Evolutionary conservation across 92 coral and sea anemone genomes (phyloP).

Genomic region (Nematostella vectensis): DNA sequence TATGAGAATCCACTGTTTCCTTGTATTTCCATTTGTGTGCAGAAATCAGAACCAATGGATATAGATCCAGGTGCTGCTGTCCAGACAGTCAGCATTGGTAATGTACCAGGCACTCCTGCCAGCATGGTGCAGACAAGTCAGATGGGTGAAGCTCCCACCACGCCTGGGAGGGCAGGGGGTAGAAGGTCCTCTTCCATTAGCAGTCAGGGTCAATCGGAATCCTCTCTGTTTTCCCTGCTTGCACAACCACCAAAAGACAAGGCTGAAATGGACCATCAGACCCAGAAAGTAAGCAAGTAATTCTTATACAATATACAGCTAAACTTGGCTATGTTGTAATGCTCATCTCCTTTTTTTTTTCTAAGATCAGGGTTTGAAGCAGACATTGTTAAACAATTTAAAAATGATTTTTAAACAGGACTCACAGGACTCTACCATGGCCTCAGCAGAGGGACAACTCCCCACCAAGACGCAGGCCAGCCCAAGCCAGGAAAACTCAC

Average conservation of each 20-base stretch:
- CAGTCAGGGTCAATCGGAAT: slow-evolving; percentile 44
- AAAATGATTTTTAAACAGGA: too few relatives aligned
- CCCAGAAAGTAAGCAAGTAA: not conserved
- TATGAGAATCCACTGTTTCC: too few relatives aligned
- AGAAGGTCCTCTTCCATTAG: slow-evolving; percentile 34
- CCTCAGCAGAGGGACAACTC: too few relatives aligned
- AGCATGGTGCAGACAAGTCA: slow-evolving; percentile 26
- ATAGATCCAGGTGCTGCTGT: slow-evolving; percentile 45
- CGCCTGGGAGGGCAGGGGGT: not conserved
- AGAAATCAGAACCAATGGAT: slow-evolving; percentile 60
- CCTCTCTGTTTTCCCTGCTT: slow-evolving; percentile 57
- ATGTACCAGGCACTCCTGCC: slow-evolving; percentile 13
- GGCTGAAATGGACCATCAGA: not conserved
- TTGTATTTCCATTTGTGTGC: too few relatives aligned
- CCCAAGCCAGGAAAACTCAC: slow-evolving; percentile 22
- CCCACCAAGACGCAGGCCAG: too few relatives aligned
- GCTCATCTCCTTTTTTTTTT: too few relatives aligned
- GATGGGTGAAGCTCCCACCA: not conserved
- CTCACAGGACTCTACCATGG: too few relatives aligned
- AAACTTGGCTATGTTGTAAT: too few relatives aligned
- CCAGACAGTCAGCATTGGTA: slow-evolving; percentile 31
- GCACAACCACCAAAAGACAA: slow-evolving; percentile 61
- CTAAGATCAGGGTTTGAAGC: too few relatives aligned
- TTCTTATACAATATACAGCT: too few relatives aligned
- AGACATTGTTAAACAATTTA: too few relatives aligned